Percentiles rank a stretch among this genome's conserved stretches.
These are phyloP conservation scores for Drosophila affinis DNA, from an alignment of 2,888 invertebrate species.

Conservation along the genomic window DNA sequence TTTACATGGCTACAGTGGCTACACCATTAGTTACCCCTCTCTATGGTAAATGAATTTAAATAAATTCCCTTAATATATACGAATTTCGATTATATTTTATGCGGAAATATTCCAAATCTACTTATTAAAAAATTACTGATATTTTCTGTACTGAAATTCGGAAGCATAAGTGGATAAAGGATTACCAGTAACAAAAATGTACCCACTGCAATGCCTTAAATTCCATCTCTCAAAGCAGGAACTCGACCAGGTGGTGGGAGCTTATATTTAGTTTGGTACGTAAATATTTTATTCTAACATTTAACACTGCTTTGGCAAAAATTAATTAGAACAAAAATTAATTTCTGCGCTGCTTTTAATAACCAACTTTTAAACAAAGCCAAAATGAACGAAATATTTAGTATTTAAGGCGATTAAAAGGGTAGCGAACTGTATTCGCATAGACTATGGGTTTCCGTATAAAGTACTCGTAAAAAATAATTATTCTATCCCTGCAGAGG, in stretches of 20 bases:
- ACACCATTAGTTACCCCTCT: no score
- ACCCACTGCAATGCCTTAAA: neutral
- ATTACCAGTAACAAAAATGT: no score
- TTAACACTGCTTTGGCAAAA: neutral
- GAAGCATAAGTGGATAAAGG: no score
- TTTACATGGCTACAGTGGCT: no score
- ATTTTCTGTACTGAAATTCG: no score
- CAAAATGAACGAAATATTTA: neutral
- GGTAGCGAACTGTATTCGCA: neutral
- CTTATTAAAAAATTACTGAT: no score
- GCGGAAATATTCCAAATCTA: no score
- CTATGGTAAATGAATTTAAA: no score
- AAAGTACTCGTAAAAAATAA: neutral
- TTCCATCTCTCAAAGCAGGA: neutral
- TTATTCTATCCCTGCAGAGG: neutral
- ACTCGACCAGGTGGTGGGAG: neutral
- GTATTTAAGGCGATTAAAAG: neutral
- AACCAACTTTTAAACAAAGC: neutral
- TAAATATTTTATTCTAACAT: neutral
- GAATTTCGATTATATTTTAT: no score
- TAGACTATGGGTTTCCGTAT: neutral
- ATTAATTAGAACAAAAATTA: neutral
- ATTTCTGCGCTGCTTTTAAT: neutral
- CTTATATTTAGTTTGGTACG: neutral
- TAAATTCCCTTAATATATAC: no score